Evolutionary conservation across 1,140 invertebrate genomes (phyloP).

Genomic region (Drosophila equinoxialis): DNA sequence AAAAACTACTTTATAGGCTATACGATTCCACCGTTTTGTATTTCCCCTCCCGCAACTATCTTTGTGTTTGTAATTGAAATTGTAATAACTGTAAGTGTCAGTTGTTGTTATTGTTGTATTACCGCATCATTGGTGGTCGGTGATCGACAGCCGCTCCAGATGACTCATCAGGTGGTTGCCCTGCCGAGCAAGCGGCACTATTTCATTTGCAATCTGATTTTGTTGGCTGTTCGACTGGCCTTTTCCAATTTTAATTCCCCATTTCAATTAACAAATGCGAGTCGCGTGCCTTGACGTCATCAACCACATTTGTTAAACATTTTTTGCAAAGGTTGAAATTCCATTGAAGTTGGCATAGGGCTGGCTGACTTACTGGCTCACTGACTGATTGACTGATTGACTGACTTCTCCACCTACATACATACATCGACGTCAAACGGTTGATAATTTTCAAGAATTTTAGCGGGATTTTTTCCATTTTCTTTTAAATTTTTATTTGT

Average conservation of each 20-base stretch:
- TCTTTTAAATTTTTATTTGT: too few species aligned
- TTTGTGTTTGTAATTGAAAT: not conserved
- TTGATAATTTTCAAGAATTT: slow-evolving; percentile 9
- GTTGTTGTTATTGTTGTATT: not conserved
- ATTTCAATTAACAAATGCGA: slow-evolving; percentile 44
- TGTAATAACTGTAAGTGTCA: not conserved
- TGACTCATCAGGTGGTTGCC: slow-evolving; percentile 55
- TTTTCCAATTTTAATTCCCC: slow-evolving; percentile 15
- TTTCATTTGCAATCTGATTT: slow-evolving; percentile 39
- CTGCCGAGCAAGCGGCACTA: slow-evolving; percentile 47
- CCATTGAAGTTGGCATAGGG: slow-evolving; percentile 43
- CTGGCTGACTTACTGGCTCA: not conserved
- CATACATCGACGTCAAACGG: not conserved
- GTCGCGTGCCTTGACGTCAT: slow-evolving; percentile 75
- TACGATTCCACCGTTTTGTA: not conserved
- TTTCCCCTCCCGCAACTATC: not conserved
- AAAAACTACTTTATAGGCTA: too few species aligned
- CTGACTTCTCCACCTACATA: not conserved
- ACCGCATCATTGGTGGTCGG: too few species aligned
- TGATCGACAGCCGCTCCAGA: not conserved
- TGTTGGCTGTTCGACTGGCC: slow-evolving; percentile 7
- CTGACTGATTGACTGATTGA: not conserved
- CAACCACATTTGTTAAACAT: slow-evolving; percentile 20
- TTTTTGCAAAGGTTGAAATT: slow-evolving; percentile 46
- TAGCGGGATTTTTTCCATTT: slow-evolving; percentile 3